A percentile compares a stretch with the other conserved stretches of the same genome.
These are phyloP conservation scores for Phoxinus dragarum DNA, from an alignment of 2,797 vertebrate species.

Conservation along the genomic window DNA sequence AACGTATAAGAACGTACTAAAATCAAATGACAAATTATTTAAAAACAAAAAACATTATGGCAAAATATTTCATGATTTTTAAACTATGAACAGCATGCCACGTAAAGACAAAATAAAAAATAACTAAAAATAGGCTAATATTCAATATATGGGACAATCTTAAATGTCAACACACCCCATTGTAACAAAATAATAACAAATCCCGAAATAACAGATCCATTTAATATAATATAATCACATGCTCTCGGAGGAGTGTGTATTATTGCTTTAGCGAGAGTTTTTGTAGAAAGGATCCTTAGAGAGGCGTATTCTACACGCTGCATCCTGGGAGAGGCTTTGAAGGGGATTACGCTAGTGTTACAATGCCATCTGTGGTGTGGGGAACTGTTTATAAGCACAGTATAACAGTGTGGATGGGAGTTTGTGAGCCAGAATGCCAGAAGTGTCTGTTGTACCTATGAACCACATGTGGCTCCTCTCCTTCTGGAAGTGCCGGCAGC, in stretches of 20 bases:
- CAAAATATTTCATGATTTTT: not conserved
- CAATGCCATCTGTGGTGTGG: slow-evolving; percentile 5
- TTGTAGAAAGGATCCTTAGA: slow-evolving; percentile 40
- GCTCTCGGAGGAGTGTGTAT: slow-evolving; percentile 16
- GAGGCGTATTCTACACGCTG: slow-evolving; percentile 37
- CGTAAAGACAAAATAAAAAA: not conserved
- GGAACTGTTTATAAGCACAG: slow-evolving; percentile 1
- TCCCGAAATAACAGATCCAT: slow-evolving; percentile 56
- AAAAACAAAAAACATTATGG: not conserved
- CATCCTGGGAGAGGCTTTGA: slow-evolving; percentile 31
- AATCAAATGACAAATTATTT: not conserved
- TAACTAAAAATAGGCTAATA: not conserved
- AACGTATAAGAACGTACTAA: not conserved
- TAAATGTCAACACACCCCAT: slow-evolving; percentile 58
- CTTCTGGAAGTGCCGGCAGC: slow-evolving; percentile 89
- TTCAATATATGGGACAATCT: slow-evolving; percentile 10
- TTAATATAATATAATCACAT: slow-evolving; percentile 44
- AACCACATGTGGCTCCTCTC: slow-evolving; percentile 91
- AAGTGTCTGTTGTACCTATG: slow-evolving; percentile 83
- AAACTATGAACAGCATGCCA: not conserved
- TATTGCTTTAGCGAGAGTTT: slow-evolving; percentile 25
- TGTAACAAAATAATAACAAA: slow-evolving; percentile 53
- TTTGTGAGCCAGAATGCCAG: not conserved
- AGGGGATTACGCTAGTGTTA: not conserved
- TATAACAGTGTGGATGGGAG: not conserved